Evolutionary conservation across 2,113 vertebrate genomes (phyloP).

Genomic region (Thalassarche chlororhynchos): DNA sequence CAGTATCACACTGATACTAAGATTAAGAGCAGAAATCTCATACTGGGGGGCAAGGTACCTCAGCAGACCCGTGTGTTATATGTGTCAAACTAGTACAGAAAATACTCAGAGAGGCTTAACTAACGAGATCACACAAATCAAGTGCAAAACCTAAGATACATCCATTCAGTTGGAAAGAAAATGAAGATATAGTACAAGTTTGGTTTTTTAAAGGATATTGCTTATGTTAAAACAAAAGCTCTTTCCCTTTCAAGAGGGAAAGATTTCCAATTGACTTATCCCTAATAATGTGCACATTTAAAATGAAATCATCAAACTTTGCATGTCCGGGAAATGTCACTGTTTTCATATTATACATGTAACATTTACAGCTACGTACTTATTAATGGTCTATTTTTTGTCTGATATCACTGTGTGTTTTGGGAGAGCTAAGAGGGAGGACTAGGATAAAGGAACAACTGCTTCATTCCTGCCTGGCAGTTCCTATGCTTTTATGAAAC

Average conservation of each 20-base stretch:
- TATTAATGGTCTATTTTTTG: not conserved
- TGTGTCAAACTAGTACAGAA: not conserved
- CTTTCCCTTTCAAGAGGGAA: not conserved
- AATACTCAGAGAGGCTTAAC: not conserved
- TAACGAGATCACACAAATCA: not conserved
- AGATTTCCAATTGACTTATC: not conserved
- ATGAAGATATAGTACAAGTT: not conserved
- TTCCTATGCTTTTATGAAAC: not conserved
- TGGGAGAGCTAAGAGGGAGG: not conserved
- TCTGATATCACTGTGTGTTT: not conserved
- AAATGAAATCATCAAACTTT: not conserved
- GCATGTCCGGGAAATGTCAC: not conserved
- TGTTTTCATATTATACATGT: not conserved
- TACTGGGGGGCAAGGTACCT: not conserved
- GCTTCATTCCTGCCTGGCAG: not conserved
- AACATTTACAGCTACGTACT: not conserved
- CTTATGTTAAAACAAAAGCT: not conserved
- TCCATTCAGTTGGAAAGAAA: not conserved
- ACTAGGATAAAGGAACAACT: not conserved
- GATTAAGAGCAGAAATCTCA: not conserved
- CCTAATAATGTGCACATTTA: not conserved
- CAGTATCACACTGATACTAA: not conserved
- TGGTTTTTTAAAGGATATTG: not conserved
- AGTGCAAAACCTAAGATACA: not conserved
- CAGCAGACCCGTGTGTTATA: not conserved